Evolutionary conservation across 2,797 vertebrate species (phyloP), one percentile per base, ranked within the genome.

Genomic region (Eulemur mongoz): DNA sequence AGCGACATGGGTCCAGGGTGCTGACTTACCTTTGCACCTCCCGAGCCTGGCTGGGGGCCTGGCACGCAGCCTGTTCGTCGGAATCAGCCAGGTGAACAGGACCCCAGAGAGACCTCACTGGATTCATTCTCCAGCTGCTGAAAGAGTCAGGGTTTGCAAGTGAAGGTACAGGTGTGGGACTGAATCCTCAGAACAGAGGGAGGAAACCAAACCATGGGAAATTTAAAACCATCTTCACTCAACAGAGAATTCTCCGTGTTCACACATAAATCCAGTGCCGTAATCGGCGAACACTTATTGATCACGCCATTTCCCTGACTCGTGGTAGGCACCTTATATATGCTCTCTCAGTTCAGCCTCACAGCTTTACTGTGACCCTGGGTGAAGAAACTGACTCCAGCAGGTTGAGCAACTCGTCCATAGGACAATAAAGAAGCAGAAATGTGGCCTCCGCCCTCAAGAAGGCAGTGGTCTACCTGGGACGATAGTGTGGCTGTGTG

Each of bases 201-300:
- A 80, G 95, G 76, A 95, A 85, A 96, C 93, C 54, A 92, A 89
- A 89, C 92, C 92, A 85, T 0, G 0, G 90, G 78, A 91, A 96
- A 97, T 96, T 96, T 97, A 97, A 97, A 94, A 72, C 78, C 52
- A 50, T 45, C 83, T 89, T 95, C 75, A 76, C 69, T 91, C 63
- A 70, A 83, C 59, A 89, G 85, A 96, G 81, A 85, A 72, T 78
- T 80, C 81, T 92, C 57, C 0, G 0, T 87, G 93, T 96, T 95
- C 65, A 4, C 57, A 40, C 90, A 92, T 96, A 97, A 97, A 97
- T 93, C 92, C 5, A 22, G 82, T 54, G 7, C 72, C 78, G 22
- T 90, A 96, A 96, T 83, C 52, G 57, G 97, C 95, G 87, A 91
- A 27, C 54, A 23, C 30, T 70, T 97, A 96, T 96, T 81, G 97